A percentile compares a stretch with the other conserved stretches of the same genome.
phyloP scores from a whole-genome alignment of 2,797 vertebrate species.

The Lagothrix lagotricha region DNA sequence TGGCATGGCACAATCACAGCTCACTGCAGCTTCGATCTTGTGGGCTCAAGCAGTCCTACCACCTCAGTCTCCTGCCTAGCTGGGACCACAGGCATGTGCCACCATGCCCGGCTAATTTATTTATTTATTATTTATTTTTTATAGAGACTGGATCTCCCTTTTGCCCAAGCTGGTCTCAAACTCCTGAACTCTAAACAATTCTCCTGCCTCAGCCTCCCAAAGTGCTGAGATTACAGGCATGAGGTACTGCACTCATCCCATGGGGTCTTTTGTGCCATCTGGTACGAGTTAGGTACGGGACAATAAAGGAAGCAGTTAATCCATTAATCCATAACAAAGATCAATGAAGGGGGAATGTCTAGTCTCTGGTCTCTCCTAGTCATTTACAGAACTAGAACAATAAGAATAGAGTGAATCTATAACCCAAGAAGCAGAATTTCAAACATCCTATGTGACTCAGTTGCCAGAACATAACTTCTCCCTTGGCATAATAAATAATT shows the following conservation, averaged over 20 bases:
- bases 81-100: no score
- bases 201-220: no score
- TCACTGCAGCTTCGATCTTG: no score
- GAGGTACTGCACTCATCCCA: neutral
- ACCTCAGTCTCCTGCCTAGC: no score
- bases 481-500: neutral
- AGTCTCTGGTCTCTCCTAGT: neutral
- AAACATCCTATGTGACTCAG: neutral
- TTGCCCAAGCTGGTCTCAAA: no score
- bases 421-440: neutral
- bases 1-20: no score
- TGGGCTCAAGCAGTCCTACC: no score
- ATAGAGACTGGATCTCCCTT: no score
- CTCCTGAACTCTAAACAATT: no score
- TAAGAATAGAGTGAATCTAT: neutral
- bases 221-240: no score
- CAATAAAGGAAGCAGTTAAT: neutral
- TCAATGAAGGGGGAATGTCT: neutral
- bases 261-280: neutral
- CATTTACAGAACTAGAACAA: neutral
- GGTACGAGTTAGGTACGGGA: neutral
- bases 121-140: no score
- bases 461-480: neutral
- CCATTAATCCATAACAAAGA: neutral
- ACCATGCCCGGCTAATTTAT: no score